Percentiles rank a stretch among this genome's conserved stretches.
Conservation (phyloP, 2,888 invertebrate species). For the Halocaridina rubra region DNA sequence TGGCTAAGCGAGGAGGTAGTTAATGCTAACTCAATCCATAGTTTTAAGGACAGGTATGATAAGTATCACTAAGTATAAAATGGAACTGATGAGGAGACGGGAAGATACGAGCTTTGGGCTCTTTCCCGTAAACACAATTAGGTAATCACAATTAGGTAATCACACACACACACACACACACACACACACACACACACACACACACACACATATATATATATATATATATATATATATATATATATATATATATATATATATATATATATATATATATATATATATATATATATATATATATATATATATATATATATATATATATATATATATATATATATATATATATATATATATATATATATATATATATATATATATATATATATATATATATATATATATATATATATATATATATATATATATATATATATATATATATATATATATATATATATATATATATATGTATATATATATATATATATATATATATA, state of each 20-base stretch:
- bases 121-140: too few species aligned
- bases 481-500: too few species aligned
- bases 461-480: neutral
- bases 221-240: neutral
- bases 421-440: neutral
- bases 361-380: neutral
- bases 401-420: neutral
- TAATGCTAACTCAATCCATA: too few species aligned
- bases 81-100: too few species aligned
- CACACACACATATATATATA: neutral
- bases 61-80: too few species aligned
- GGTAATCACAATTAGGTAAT: too few species aligned
- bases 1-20: too few species aligned
- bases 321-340: too few species aligned
- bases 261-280: neutral
- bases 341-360: too few species aligned
- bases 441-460: neutral
- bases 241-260: neutral
- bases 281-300: neutral
- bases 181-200: neutral
- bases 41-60: too few species aligned
- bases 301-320: too few species aligned
- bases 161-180: neutral
- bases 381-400: neutral
- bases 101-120: too few species aligned